phyloP scores from a whole-genome alignment of 2,888 invertebrate species.

The Drosophila seclusa region DNA sequence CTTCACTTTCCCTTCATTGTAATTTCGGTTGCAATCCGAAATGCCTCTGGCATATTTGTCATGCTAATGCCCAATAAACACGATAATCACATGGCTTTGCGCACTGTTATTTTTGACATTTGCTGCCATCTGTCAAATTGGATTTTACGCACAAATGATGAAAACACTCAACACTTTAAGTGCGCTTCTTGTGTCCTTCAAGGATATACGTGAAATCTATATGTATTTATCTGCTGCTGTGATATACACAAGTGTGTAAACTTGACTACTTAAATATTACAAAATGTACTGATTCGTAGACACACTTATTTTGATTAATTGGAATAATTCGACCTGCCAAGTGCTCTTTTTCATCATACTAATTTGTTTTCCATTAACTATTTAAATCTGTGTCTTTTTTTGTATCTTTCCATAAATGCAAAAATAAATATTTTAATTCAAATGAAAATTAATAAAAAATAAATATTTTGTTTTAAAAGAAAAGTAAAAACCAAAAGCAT shows the following conservation, averaged over 20 bases:
- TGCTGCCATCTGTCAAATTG: conserved; percentile 51
- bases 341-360: background rate
- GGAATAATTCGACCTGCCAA: background rate
- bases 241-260: background rate
- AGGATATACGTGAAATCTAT: background rate
- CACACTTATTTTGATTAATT: background rate
- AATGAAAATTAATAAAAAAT: background rate
- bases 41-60: conserved; percentile 26
- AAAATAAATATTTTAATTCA: background rate
- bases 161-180: conserved; percentile 34
- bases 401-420: background rate
- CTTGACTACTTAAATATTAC: background rate
- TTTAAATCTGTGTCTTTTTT: background rate
- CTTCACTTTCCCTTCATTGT: conserved; percentile 24
- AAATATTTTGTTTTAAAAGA: background rate
- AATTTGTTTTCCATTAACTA: background rate
- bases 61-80: conserved; percentile 27
- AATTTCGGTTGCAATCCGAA: conserved; percentile 19
- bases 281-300: background rate
- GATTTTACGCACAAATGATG: conserved; percentile 40
- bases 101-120: conserved; percentile 9
- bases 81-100: conserved; percentile 3
- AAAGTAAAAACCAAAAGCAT: background rate
- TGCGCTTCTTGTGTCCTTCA: conserved; percentile 4
- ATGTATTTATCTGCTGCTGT: background rate